Base-by-base conservation (phyloP, 2,797 vertebrate species). In the Novumbra hubbsi region DNA sequence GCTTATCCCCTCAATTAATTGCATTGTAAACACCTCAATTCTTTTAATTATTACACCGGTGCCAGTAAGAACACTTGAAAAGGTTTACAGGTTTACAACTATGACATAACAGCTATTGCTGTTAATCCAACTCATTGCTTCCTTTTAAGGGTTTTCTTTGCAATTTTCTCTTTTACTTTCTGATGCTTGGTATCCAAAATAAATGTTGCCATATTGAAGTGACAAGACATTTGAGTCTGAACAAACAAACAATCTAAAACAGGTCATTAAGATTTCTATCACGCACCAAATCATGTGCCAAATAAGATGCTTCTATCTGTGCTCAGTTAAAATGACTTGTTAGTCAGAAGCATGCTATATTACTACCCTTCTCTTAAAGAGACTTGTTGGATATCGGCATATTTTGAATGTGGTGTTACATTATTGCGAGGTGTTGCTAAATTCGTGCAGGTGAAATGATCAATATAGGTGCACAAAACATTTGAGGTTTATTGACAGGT, bases 401-500 rank as follows among this genome's bases (percentile, higher is more conserved):
- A 7, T 57, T 57, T 21, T 57, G 6, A 57, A 19, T 57, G 52
- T 24, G 11, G 55, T 60, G 21, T 14, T 12, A 4, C 55, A 24
- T 17, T 32, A 38, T 41, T 2, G 1, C 19, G 6, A 9, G 34
- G 28, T 66, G 11, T 64, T 64, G 16, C 62, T 30, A n/a, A 11
- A 32, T 8, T 5, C 45, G 70, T 41, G 19, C 17, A 24, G 21
- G 28, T 5, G 4, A 72, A 72, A 71, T 41, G 3, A 17, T 38
- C 34, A n/a, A n/a, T 63, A 38, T 19, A 4, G 2, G 19, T 57
- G 60, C 87, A 52, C 88, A 84, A 82, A 75, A 85, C 76, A 76
- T 88, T 87, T 86, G 88, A 94, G 93, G 88, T 93, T 90, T 87
- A 88, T 85, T 77, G 85, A 87, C 82, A 82, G 85, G 77, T 85